Evolutionary conservation across 2,113 vertebrate genomes (phyloP).

Genomic region (Trichomycterus rosablanca): DNA sequence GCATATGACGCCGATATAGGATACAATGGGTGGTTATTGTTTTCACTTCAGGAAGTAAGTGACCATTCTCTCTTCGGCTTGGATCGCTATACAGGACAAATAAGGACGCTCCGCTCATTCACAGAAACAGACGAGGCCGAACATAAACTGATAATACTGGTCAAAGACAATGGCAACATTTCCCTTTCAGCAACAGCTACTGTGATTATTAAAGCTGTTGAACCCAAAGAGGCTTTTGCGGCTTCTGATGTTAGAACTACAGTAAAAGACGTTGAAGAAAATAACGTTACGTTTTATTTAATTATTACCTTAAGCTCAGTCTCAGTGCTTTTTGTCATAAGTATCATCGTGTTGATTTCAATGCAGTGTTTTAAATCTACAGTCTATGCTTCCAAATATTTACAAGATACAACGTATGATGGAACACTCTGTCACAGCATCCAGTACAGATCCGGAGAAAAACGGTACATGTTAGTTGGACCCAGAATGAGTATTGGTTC

Average conservation of each 20-base stretch:
- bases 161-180: constrained; percentile 63
- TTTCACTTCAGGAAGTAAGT: constrained; percentile 55
- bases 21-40: constrained; percentile 64
- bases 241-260: constrained; percentile 52
- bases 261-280: constrained; percentile 22
- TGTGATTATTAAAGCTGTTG: constrained; percentile 55
- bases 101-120: constrained; percentile 56
- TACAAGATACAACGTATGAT: constrained; percentile 57
- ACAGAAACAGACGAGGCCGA: constrained; percentile 58
- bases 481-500: constrained; percentile 63
- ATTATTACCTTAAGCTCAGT: constrained; percentile 57
- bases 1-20: constrained; percentile 62
- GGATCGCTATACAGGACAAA: constrained; percentile 60
- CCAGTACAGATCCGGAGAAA: constrained; percentile 64
- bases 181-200: constrained; percentile 60
- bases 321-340: constrained; percentile 56
- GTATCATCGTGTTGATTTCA: constrained; percentile 48
- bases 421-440: constrained; percentile 61
- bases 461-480: constrained; percentile 65
- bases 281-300: constrained; percentile 50
- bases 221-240: constrained; percentile 59
- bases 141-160: constrained; percentile 49
- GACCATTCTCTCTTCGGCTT: constrained; percentile 57
- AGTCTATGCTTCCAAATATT: constrained; percentile 51
- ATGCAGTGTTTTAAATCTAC: constrained; percentile 57